phyloP scores from a whole-genome alignment of 2,113 vertebrate genomes.

The Pelecanoides urinatrix region DNA sequence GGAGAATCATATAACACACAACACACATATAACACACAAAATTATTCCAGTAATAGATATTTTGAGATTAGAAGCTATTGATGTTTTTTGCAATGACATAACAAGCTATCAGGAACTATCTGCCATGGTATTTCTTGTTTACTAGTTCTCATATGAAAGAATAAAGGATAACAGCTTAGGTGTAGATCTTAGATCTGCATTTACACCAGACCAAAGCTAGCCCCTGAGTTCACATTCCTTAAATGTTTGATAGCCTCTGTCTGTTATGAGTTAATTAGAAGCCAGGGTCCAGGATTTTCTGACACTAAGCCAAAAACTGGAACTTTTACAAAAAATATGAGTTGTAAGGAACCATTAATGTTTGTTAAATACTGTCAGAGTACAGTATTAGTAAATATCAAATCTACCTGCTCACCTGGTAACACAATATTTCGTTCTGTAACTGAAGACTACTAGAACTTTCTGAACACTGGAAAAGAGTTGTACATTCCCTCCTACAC shows the following conservation, averaged over 20 bases:
- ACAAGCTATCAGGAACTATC: neutral
- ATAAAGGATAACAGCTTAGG: neutral
- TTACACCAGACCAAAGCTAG: fast-evolving
- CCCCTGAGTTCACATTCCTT: neutral
- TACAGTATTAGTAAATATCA: neutral
- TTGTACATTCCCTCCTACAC: neutral
- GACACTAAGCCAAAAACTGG: neutral
- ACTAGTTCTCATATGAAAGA: neutral
- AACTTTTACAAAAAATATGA: fast-evolving
- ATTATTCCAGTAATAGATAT: fast-evolving
- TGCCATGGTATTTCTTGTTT: neutral
- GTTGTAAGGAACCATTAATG: neutral
- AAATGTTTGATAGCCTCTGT: neutral
- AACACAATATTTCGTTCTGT: neutral
- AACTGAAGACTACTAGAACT: neutral
- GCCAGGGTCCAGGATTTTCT: neutral
- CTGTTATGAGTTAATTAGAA: neutral
- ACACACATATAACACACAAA: fast-evolving
- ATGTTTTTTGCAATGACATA: neutral
- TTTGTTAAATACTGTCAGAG: neutral
- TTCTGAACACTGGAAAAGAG: neutral
- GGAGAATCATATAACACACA: fast-evolving
- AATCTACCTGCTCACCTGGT: neutral
- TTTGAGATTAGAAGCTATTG: neutral
- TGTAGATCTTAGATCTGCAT: neutral